These are phyloP conservation scores for Sogatella furcifera DNA, from an alignment of 1,140 invertebrate species.

Conservation along the genomic window DNA sequence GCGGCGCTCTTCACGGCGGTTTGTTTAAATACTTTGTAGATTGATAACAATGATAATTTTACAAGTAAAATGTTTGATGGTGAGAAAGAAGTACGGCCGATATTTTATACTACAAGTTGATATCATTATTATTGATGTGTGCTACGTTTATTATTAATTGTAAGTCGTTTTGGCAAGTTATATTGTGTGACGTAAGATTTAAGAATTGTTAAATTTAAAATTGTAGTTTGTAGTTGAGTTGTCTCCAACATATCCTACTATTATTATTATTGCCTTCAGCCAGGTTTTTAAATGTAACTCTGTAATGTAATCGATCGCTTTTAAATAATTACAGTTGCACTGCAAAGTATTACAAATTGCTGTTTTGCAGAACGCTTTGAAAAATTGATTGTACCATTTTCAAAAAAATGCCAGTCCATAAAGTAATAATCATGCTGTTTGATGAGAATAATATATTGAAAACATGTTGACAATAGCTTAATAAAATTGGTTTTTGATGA, in stretches of 20 bases:
- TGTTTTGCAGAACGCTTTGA: neutral
- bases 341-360: neutral
- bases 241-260: slow-evolving; percentile 1
- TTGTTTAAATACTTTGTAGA: too few species aligned
- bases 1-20: neutral
- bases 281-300: neutral
- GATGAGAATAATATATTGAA: too few species aligned
- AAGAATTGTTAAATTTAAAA: slow-evolving; percentile 3
- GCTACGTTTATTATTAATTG: neutral
- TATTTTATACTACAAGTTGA: slow-evolving; percentile 1
- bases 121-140: neutral
- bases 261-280: neutral
- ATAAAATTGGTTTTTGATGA: too few species aligned
- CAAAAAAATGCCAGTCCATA: too few species aligned
- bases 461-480: too few species aligned
- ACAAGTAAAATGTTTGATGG: neutral
- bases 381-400: neutral
- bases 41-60: too few species aligned
- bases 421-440: too few species aligned
- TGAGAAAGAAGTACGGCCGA: neutral
- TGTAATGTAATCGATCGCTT: neutral
- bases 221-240: neutral
- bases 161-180: neutral
- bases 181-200: neutral
- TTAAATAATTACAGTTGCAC: neutral